Conservation (phyloP, 2,888 invertebrate species). For the Polymixis lichenea region DNA sequence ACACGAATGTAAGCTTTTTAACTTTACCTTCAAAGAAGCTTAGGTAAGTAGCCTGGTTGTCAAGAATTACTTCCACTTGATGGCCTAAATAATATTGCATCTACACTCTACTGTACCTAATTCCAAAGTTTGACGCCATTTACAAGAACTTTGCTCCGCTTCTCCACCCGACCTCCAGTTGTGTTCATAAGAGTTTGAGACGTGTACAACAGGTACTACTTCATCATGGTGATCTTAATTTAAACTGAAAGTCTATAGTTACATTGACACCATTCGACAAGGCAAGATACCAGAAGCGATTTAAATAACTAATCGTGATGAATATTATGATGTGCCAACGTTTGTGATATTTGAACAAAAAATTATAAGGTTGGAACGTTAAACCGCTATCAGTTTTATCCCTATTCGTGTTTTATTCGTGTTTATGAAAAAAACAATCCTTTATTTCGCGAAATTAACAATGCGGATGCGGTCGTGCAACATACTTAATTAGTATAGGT, state of each 20-base stretch:
- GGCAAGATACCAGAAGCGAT: slow-evolving; percentile 46
- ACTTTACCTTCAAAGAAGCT: slow-evolving; percentile 14
- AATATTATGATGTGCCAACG: slow-evolving; percentile 15
- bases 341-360: slow-evolving; percentile 13
- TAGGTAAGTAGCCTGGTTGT: slow-evolving; percentile 24
- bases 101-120: slow-evolving; percentile 16
- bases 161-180: slow-evolving; percentile 43
- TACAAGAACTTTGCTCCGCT: slow-evolving; percentile 38
- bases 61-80: slow-evolving; percentile 31
- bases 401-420: slow-evolving; percentile 5
- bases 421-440: slow-evolving; percentile 24
- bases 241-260: slow-evolving; percentile 50
- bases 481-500: slow-evolving; percentile 66
- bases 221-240: slow-evolving; percentile 35
- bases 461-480: slow-evolving; percentile 73
- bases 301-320: slow-evolving; percentile 45
- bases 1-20: slow-evolving; percentile 5
- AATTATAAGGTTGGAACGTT: slow-evolving; percentile 4
- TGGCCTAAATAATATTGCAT: slow-evolving; percentile 18
- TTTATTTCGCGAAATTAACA: slow-evolving; percentile 68
- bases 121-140: slow-evolving; percentile 50
- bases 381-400: slow-evolving; percentile 14
- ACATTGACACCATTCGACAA: slow-evolving; percentile 54
- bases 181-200: slow-evolving; percentile 24
- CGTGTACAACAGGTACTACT: too few relatives aligned